Conservation (phyloP, 1,140 invertebrate species). For the Calliopsis andreniformis region DNA sequence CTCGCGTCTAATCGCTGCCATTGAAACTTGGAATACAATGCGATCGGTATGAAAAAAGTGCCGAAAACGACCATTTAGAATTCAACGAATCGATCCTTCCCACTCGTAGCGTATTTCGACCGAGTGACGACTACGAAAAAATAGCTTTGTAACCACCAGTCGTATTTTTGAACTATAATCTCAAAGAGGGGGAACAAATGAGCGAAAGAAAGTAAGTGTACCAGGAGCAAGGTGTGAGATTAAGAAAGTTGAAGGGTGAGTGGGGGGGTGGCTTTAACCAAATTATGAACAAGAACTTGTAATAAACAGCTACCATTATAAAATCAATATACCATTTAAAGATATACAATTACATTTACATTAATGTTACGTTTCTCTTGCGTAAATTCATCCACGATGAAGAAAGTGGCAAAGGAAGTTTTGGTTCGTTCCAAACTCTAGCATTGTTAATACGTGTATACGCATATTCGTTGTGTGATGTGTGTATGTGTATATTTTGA, state of each 20-base stretch:
- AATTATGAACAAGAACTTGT: slow-evolving; percentile 41
- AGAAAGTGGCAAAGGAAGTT: slow-evolving; percentile 27
- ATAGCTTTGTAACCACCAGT: slow-evolving; percentile 80
- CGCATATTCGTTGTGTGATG: too few relatives aligned
- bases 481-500: background rate
- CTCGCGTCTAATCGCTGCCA: slow-evolving; percentile 1
- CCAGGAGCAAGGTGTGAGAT: slow-evolving; percentile 34
- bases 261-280: slow-evolving; percentile 23
- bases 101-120: slow-evolving; percentile 9
- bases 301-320: slow-evolving; percentile 64
- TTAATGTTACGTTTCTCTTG: slow-evolving; percentile 49
- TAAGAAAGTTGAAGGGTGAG: slow-evolving; percentile 46
- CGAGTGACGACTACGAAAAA: slow-evolving; percentile 61
- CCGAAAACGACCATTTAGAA: slow-evolving; percentile 41
- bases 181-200: slow-evolving; percentile 68
- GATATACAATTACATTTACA: slow-evolving; percentile 56
- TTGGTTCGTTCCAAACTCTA: slow-evolving; percentile 1
- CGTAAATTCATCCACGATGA: slow-evolving; percentile 33
- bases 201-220: slow-evolving; percentile 48
- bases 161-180: slow-evolving; percentile 80
- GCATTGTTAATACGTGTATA: background rate
- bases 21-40: slow-evolving; percentile 4
- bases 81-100: slow-evolving; percentile 28
- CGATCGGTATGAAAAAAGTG: slow-evolving; percentile 2
- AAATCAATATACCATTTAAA: slow-evolving; percentile 52